A percentile compares a stretch with the other conserved stretches of the same genome.
These are phyloP conservation scores for Diplodus puntazzo DNA, from an alignment of 2,797 vertebrate genomes.

Conservation along the genomic window DNA sequence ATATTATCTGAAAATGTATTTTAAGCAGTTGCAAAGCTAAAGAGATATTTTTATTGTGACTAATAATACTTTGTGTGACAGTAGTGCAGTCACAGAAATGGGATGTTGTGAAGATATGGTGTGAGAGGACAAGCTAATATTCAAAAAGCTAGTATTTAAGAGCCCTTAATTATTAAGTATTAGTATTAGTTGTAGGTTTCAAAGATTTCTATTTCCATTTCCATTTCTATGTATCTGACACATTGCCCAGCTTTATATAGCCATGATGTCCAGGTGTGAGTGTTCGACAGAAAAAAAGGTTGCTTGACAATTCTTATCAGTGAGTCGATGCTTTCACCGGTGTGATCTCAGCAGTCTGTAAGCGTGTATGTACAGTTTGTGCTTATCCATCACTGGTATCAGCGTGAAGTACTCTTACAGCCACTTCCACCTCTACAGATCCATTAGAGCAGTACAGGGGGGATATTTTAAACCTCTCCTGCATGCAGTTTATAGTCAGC, in stretches of 20 bases:
- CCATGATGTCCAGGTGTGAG: neutral
- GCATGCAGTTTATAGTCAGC: slow-evolving; percentile 20
- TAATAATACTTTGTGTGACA: too few species aligned
- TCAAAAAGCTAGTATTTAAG: too few species aligned
- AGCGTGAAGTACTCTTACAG: slow-evolving; percentile 54
- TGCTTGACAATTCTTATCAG: slow-evolving; percentile 40
- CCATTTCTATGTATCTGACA: neutral
- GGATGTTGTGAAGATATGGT: neutral
- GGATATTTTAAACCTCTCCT: slow-evolving; percentile 55
- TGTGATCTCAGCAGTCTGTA: slow-evolving; percentile 27
- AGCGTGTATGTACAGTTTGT: slow-evolving; percentile 1
- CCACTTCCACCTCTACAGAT: slow-evolving; percentile 52
- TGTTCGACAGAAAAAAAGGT: neutral
- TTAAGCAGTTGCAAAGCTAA: neutral
- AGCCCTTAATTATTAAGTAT: too few species aligned
- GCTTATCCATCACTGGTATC: slow-evolving; percentile 38
- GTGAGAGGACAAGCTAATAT: neutral
- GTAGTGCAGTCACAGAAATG: neutral
- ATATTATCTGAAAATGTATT: neutral
- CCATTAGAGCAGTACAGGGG: slow-evolving; percentile 64
- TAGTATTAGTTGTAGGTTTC: too few species aligned
- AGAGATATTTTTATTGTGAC: neutral
- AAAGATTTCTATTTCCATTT: too few species aligned
- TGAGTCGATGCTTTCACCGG: slow-evolving; percentile 23
- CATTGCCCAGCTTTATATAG: neutral